phyloP scores from a whole-genome alignment of 2,113 vertebrate species.

The Choloepus hoffmanni region DNA sequence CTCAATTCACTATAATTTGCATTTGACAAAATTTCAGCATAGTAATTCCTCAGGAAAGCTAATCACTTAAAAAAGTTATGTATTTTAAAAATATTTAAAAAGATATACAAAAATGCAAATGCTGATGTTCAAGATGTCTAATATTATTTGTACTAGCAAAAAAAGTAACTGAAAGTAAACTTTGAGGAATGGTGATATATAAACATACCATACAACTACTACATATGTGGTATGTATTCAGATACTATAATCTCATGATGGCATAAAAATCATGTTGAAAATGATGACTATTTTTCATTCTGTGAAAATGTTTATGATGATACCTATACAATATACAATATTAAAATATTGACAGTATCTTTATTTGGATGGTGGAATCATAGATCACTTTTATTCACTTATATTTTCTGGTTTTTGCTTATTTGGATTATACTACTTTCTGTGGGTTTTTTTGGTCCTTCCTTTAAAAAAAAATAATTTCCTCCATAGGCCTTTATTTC shows the following conservation, averaged over 20 bases:
- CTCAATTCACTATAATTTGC: neutral
- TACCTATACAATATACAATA: neutral
- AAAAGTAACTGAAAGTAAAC: conserved; percentile 13
- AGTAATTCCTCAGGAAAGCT: neutral
- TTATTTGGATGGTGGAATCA: conserved; percentile 12
- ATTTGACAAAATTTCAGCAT: neutral
- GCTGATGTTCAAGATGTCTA: neutral
- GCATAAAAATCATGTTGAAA: neutral
- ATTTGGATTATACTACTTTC: conserved; percentile 13
- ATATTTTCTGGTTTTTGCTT: neutral
- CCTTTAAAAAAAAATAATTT: conserved; percentile 21
- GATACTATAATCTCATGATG: neutral
- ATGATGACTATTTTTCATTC: conserved; percentile 43
- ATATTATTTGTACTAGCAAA: neutral
- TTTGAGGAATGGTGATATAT: neutral
- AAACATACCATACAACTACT: neutral
- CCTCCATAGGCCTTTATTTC: neutral
- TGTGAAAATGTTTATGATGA: conserved; percentile 28
- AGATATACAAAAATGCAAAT: conserved; percentile 19
- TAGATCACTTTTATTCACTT: neutral
- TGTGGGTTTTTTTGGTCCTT: neutral
- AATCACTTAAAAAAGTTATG: neutral
- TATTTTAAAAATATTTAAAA: conserved; percentile 18
- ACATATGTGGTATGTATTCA: neutral
- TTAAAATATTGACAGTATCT: neutral